These are phyloP conservation scores for Glossosoma conforme DNA, from an alignment of 1,140 invertebrate genomes.

Conservation along the genomic window DNA sequence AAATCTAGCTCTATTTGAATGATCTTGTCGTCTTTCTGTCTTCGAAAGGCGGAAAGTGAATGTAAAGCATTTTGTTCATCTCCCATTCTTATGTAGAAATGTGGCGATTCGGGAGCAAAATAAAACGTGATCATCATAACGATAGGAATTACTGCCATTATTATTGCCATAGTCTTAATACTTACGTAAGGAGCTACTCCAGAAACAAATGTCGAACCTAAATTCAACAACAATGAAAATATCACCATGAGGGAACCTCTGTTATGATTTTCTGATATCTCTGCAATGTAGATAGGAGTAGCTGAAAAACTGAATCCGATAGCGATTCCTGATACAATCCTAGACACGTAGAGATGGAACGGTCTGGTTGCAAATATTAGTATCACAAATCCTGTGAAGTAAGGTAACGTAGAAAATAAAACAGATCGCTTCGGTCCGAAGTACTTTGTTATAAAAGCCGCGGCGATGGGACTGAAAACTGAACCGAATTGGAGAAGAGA, in stretches of 20 bases:
- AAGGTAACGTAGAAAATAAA: conserved; percentile 31
- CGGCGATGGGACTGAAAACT: conserved; percentile 19
- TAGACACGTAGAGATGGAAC: conserved; percentile 3
- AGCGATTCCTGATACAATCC: conserved; percentile 17
- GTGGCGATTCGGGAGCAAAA: conserved; percentile 21
- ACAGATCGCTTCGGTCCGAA: conserved; percentile 37
- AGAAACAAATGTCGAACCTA: conserved; percentile 6
- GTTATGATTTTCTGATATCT: conserved; percentile 23
- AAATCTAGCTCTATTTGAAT: conserved; percentile 14
- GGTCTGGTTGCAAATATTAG: conserved; percentile 27
- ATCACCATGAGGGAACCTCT: conserved; percentile 18
- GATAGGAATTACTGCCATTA: conserved; percentile 14
- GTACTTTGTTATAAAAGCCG: conserved; percentile 31
- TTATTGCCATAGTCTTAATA: conserved; percentile 11
- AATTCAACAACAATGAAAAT: conserved; percentile 5
- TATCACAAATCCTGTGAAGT: conserved; percentile 33
- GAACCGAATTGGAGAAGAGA: conserved; percentile 19
- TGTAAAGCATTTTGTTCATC: conserved; percentile 6
- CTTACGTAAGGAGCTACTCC: conserved; percentile 14
- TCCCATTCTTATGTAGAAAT: conserved; percentile 10
- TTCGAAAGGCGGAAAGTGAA: conserved; percentile 12
- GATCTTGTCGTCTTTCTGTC: not conserved
- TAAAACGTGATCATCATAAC: conserved; percentile 10
- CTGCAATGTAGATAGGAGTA: conserved; percentile 20
- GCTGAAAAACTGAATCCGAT: conserved; percentile 12